phyloP scores from a whole-genome alignment of 2,888 invertebrate species.

The Cantharis lateralis region DNA sequence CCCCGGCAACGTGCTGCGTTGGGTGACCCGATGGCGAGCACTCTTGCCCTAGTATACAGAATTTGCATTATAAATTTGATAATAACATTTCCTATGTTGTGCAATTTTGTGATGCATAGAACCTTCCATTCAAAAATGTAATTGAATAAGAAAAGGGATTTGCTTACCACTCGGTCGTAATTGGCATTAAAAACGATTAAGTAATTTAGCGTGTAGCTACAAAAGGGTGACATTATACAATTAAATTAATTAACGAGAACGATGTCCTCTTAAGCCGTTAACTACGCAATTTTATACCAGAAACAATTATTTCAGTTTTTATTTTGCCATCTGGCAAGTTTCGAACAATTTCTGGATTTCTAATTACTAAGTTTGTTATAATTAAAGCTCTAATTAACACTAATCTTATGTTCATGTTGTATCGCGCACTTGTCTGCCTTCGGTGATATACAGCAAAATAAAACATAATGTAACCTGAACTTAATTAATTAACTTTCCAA shows the following conservation, averaged over 20 bases:
- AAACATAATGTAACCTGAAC: neutral
- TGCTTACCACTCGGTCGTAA: neutral
- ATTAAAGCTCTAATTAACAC: neutral
- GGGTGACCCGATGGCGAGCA: neutral
- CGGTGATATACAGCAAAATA: neutral
- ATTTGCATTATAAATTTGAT: neutral
- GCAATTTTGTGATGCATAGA: neutral
- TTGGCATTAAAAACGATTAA: neutral
- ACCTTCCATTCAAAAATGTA: neutral
- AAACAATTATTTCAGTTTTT: neutral
- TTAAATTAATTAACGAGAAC: neutral
- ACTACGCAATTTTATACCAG: neutral
- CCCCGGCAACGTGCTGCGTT: neutral
- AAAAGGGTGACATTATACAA: neutral
- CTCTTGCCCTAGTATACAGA: neutral
- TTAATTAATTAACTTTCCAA: neutral
- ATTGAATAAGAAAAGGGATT: neutral
- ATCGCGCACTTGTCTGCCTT: neutral
- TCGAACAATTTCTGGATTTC: neutral
- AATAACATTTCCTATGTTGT: neutral
- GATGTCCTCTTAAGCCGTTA: neutral
- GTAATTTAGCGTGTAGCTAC: neutral
- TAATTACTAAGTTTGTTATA: neutral
- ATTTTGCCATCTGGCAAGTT: neutral
- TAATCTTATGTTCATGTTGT: neutral